These are phyloP conservation scores for Megamerina dolium DNA, from an alignment of 2,888 invertebrate species.

Conservation along the genomic window DNA sequence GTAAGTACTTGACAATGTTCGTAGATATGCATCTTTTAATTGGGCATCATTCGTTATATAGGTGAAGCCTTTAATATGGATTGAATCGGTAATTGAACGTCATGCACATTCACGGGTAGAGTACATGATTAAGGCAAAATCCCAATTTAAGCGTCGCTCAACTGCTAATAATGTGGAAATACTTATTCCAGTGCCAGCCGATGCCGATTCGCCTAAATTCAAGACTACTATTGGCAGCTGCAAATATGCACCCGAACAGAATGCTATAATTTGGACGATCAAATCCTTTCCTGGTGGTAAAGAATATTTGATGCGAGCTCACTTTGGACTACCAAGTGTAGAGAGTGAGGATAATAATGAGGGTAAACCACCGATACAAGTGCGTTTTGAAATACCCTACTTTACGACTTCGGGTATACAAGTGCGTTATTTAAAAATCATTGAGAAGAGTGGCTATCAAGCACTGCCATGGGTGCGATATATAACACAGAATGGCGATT, in stretches of 20 bases:
- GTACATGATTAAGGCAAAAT: conserved; percentile 98
- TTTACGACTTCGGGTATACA: conserved; percentile 99
- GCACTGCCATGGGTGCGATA: conserved; percentile 99
- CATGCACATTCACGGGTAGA: conserved; percentile 97
- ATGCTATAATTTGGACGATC: conserved; percentile 94
- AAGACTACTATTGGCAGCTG: conserved; percentile 96
- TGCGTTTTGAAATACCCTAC: conserved; percentile 98
- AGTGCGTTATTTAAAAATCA: conserved; percentile 65
- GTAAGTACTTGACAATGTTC: conserved; percentile 49
- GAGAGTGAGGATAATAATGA: conserved; percentile 83
- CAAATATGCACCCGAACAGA: conserved; percentile 95
- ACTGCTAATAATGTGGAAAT: conserved; percentile 99
- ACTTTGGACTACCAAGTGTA: conserved; percentile 95
- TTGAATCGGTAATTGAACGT: conserved; percentile 95
- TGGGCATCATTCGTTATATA: conserved; percentile 11
- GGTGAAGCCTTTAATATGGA: conserved; percentile 95
- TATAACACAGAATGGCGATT: conserved; percentile 98
- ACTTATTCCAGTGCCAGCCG: conserved; percentile 89
- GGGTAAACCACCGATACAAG: conserved; percentile 96
- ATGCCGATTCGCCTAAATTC: conserved; percentile 98
- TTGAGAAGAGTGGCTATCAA: conserved; percentile 98
- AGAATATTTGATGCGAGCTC: conserved; percentile 96
- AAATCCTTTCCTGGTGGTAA: conserved; percentile 98
- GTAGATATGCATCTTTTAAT: background rate
- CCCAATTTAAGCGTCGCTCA: conserved; percentile 94